Evolutionary conservation across 2,797 vertebrate species (phyloP).

Genomic region (Ctenochaetus hawaiiensis): DNA sequence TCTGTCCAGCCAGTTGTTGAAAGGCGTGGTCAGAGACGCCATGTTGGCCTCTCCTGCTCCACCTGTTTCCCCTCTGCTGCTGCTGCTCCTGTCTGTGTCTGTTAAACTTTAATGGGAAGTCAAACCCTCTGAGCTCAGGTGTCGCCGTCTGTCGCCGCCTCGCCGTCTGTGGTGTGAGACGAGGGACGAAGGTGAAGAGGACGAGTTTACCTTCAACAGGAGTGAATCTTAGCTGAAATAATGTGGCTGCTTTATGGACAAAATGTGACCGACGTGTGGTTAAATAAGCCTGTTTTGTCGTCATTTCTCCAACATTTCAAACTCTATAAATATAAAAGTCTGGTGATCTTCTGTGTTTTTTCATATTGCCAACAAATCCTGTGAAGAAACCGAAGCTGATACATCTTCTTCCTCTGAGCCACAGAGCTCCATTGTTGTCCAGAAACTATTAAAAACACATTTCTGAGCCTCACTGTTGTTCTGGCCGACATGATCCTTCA

Average conservation of each 20-base stretch:
- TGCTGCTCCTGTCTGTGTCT: conserved; percentile 34
- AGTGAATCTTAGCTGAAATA: no score
- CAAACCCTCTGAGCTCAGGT: conserved; percentile 71
- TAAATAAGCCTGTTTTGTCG: neutral
- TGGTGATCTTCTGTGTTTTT: neutral
- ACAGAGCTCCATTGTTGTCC: no score
- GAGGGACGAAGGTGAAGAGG: conserved; percentile 61
- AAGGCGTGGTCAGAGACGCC: conserved; percentile 28
- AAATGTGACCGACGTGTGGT: no score
- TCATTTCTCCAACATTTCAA: neutral
- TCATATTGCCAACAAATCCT: neutral
- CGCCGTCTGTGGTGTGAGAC: conserved; percentile 38
- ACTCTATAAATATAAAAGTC: neutral
- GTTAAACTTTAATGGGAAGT: conserved; percentile 81
- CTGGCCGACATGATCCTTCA: no score
- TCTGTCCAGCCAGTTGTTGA: conserved; percentile 3
- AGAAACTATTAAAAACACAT: no score
- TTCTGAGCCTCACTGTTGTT: no score
- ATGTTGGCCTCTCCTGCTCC: neutral
- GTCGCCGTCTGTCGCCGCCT: conserved; percentile 41
- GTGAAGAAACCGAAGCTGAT: no score
- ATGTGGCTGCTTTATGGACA: no score
- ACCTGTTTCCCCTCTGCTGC: conserved; percentile 6
- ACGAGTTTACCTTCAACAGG: neutral
- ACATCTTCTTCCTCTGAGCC: no score